These are phyloP conservation scores for Dicaeum eximium DNA, from an alignment of 2,113 vertebrate genomes.

Conservation along the genomic window DNA sequence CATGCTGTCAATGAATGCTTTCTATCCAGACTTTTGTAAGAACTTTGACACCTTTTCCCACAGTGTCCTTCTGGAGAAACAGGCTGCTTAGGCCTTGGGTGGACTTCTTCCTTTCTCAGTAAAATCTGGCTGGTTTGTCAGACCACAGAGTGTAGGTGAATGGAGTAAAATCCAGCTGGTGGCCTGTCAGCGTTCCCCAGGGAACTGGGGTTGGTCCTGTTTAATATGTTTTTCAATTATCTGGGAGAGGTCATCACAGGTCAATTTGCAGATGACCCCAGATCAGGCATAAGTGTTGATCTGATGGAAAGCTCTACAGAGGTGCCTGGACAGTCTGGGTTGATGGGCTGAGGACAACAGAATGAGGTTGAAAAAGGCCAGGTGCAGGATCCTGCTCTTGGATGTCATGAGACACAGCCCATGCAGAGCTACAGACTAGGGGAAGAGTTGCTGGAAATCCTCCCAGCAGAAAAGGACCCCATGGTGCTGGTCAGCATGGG, in stretches of 20 bases:
- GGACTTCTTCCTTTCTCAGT: neutral
- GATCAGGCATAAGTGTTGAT: neutral
- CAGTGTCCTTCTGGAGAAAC: neutral
- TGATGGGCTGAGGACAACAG: rapidly evolving
- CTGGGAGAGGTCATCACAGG: neutral
- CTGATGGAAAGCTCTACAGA: neutral
- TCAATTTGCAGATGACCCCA: neutral
- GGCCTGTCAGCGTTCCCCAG: neutral
- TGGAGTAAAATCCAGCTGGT: neutral
- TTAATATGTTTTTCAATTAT: neutral
- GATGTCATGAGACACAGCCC: neutral
- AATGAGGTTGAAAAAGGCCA: neutral
- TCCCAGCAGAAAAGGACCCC: neutral
- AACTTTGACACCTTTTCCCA: neutral
- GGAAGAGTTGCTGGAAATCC: neutral
- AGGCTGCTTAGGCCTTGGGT: neutral
- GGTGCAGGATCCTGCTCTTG: neutral
- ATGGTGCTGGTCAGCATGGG: rapidly evolving
- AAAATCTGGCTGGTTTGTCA: neutral
- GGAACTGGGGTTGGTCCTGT: neutral
- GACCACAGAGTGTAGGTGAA: neutral
- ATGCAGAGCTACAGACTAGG: neutral
- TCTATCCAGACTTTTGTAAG: neutral
- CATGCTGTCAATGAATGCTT: neutral
- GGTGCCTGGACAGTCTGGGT: neutral